Evolutionary conservation across 2,888 invertebrate genomes (phyloP), one percentile per base, ranked within the genome.

Genomic region (Celastrina argiolus): DNA sequence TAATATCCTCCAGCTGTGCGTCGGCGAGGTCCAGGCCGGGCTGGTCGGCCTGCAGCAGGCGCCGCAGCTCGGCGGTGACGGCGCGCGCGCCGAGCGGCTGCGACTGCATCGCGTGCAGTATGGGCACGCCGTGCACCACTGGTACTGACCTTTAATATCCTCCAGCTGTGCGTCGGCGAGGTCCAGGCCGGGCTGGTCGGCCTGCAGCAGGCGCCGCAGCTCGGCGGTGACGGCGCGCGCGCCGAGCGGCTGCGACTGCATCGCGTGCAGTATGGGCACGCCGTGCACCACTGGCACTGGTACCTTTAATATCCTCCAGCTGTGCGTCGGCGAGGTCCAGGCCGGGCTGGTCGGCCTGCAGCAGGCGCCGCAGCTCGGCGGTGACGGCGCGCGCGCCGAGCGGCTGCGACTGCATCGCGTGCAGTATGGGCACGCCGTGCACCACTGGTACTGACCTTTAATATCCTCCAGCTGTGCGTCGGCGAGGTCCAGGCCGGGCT

Each of bases 81-180:
- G 95, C 93, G 79, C 93, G 92, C 16, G 95, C 94, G 12, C 94
- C 98, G 45, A 96, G 90, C 56, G 97, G 95, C 74, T 95, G 92
- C 59, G 96, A 93, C 84, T 97, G 96, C 92, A 97, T 94, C 2
- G 97, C 96, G 77, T 94, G 94, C 56, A 99, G 88, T 68, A 98
- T 93, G 56, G 98, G 96, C 63, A 96, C 94, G 2, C 97, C 96
- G 86, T 97, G 96, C 77, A 95, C 97, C 75, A 98, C 94, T 69
- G 97, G 12, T 56, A 14, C 51, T n/a, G n/a, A n/a, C n/a, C n/a
- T n/a, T n/a, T n/a, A n/a, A n/a, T n/a, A n/a, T n/a, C 96, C 84
- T 97, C 97, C 18, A 97, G 81, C 34, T 93, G 84, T 18, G 86
- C 78, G 7, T 93, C 93, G 0, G 92, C 78, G 22, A 95, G 84